These are phyloP conservation scores for Lysiphlebus fabarum DNA, from an alignment of 1,140 invertebrate genomes.

Conservation along the genomic window DNA sequence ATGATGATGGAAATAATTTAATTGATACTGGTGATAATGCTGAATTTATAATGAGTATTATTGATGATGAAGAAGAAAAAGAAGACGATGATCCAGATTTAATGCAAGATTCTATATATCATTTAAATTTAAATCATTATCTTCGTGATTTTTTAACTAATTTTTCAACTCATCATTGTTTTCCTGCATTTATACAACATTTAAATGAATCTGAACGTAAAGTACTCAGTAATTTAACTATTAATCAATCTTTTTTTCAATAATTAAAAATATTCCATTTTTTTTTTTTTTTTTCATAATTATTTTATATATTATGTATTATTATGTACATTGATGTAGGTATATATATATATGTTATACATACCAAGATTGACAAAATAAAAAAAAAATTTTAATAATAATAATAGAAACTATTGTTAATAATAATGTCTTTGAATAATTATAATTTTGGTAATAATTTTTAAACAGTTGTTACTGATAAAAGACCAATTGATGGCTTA, in stretches of 20 bases:
- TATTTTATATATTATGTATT: background rate
- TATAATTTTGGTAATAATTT: conserved; percentile 1
- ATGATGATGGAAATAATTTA: conserved; percentile 44
- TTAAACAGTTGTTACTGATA: conserved; percentile 59
- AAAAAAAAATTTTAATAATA: background rate
- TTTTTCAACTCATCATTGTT: conserved; percentile 62
- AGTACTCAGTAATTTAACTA: conserved; percentile 47
- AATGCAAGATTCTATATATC: conserved; percentile 61
- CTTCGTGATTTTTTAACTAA: conserved; percentile 61
- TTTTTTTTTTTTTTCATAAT: background rate
- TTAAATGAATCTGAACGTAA: conserved; percentile 55
- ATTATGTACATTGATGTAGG: conserved; percentile 8
- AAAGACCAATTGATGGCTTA: conserved; percentile 54
- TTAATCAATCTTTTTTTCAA: conserved; percentile 27
- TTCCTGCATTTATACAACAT: conserved; percentile 59
- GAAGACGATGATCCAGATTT: conserved; percentile 59
- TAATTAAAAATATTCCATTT: conserved; percentile 9
- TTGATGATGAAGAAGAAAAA: conserved; percentile 49
- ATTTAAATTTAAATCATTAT: conserved; percentile 61
- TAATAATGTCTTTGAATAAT: background rate
- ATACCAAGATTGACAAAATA: conserved; percentile 2
- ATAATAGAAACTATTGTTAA: conserved; percentile 14
- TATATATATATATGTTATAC: conserved; percentile 8
- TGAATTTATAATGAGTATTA: conserved; percentile 38
- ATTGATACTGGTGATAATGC: conserved; percentile 43